A percentile compares a stretch with the other conserved stretches of the same genome.
Conservation (phyloP, 64 coral and sea anemone species). For the Actinia equina region DNA sequence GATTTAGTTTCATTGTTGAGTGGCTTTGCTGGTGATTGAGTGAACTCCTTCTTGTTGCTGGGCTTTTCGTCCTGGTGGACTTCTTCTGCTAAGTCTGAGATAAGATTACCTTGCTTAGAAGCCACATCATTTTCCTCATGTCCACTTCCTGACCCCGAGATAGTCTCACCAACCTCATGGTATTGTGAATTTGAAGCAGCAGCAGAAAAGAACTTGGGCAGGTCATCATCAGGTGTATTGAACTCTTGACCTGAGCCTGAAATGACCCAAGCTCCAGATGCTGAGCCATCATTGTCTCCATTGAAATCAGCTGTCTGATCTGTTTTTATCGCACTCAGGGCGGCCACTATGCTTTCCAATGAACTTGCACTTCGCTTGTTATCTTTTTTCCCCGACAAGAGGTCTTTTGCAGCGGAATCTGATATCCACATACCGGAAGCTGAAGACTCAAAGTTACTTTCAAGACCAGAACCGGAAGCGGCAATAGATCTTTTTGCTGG, state of each 20-base stretch:
- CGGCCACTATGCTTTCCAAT: conserved; percentile 60
- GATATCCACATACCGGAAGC: conserved; percentile 44
- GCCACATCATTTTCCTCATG: not conserved
- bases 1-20: not conserved
- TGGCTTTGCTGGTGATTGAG: not conserved
- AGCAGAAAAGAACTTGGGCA: conserved; percentile 50
- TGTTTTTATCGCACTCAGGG: conserved; percentile 42
- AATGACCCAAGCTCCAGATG: conserved; percentile 47
- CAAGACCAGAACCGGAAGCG: conserved; percentile 16
- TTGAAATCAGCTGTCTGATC: conserved; percentile 18
- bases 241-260: conserved; percentile 28
- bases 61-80: not conserved
- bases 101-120: conserved; percentile 16
- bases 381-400: not conserved
- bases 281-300: conserved; percentile 29
- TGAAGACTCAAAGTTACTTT: conserved; percentile 28
- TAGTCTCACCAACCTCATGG: not conserved
- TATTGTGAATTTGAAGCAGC: conserved; percentile 21
- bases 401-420: not conserved
- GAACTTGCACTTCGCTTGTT: conserved; percentile 60
- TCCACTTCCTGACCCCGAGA: conserved; percentile 19
- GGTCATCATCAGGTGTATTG: conserved; percentile 37
- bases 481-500: conserved; percentile 25
- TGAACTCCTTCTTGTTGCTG: not conserved
- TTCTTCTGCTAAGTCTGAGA: conserved; percentile 31